These are phyloP conservation scores for Malurus splendens DNA, from an alignment of 2,797 vertebrate species.

Conservation along the genomic window DNA sequence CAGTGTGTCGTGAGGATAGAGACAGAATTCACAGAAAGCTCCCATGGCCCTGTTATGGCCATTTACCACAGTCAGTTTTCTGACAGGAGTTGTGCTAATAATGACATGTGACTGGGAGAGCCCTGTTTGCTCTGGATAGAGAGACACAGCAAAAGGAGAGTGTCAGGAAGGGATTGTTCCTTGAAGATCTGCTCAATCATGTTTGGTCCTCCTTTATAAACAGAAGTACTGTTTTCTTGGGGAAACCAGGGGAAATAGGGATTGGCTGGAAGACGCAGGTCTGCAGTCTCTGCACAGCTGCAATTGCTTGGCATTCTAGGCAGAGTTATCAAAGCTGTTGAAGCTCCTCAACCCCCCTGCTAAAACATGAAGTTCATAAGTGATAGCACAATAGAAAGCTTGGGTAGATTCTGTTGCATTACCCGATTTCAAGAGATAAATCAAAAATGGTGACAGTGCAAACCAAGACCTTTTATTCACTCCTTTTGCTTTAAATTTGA, in stretches of 20 bases:
- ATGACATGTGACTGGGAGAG: not conserved
- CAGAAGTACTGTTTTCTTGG: not conserved
- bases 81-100: not conserved
- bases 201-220: not conserved
- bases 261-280: not conserved
- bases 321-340: not conserved
- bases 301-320: not conserved
- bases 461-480: not conserved
- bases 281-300: not conserved
- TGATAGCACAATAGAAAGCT: not conserved
- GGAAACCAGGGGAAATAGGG: accelerated
- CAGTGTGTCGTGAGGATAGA: not conserved
- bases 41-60: not conserved
- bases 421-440: not conserved
- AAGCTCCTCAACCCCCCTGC: not conserved
- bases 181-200: not conserved
- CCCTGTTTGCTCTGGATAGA: not conserved
- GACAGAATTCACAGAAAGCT: not conserved
- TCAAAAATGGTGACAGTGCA: accelerated
- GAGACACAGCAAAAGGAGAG: not conserved
- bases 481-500: not conserved
- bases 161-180: not conserved
- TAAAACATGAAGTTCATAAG: not conserved
- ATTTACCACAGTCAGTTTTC: not conserved
- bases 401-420: not conserved